Evolutionary conservation across 1,140 invertebrate genomes (phyloP).

Genomic region (Venturia canescens): DNA sequence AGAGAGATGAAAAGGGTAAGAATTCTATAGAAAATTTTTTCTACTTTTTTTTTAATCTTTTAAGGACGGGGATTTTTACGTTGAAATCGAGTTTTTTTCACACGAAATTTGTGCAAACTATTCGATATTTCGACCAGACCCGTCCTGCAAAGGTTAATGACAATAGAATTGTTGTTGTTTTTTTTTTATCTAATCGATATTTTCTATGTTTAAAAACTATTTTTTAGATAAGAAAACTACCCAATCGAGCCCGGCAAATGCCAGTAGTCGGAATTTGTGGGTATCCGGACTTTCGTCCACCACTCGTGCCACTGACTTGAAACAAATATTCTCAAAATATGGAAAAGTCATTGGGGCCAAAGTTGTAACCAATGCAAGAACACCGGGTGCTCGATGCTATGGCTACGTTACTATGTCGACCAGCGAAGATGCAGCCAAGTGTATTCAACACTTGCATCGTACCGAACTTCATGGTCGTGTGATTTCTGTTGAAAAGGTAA

Average conservation of each 20-base stretch:
- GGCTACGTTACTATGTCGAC: conserved; percentile 96
- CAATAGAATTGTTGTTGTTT: no score
- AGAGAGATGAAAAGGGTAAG: conserved; percentile 74
- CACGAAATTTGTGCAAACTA: no score
- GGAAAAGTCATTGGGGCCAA: conserved; percentile 97
- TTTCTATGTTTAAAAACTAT: background rate
- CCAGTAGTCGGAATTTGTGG: conserved; percentile 88
- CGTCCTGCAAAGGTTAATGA: no score
- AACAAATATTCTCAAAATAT: conserved; percentile 92
- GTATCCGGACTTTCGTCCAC: conserved; percentile 93
- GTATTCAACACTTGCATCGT: conserved; percentile 91
- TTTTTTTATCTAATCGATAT: conserved; percentile 14
- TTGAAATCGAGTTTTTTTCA: no score
- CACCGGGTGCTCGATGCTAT: conserved; percentile 93
- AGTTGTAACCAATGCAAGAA: conserved; percentile 95
- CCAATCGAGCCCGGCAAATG: conserved; percentile 66
- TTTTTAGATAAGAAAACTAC: conserved; percentile 71
- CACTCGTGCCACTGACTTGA: conserved; percentile 94
- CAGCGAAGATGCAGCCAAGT: conserved; percentile 91
- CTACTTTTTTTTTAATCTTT: background rate
- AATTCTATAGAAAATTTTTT: conserved; percentile 19
- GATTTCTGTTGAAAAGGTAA: conserved; percentile 94
- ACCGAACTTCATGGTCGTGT: conserved; percentile 95
- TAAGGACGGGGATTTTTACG: no score
- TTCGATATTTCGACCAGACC: no score